These are phyloP conservation scores for Cisticola juncidis DNA, from an alignment of 2,113 vertebrate genomes.

Conservation along the genomic window DNA sequence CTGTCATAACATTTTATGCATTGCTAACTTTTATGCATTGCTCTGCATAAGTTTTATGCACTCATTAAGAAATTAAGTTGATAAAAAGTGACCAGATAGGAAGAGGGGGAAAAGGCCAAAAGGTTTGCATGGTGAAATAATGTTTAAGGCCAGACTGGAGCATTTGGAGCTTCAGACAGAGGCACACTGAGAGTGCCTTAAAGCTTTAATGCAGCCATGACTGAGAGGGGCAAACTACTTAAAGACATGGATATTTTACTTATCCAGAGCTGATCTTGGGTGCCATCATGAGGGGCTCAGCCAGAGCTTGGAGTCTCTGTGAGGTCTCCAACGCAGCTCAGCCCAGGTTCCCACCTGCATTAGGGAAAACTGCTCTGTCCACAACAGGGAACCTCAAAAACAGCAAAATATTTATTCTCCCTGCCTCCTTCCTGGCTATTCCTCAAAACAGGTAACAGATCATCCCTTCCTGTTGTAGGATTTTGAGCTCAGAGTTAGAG, in stretches of 20 bases:
- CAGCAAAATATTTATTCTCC: not conserved
- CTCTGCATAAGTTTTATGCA: conserved; percentile 56
- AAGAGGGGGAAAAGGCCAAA: not conserved
- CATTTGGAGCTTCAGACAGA: not conserved
- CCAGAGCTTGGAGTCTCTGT: not conserved
- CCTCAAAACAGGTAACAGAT: not conserved
- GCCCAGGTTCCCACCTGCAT: accelerated
- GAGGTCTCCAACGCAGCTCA: accelerated
- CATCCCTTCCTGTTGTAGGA: not conserved
- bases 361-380: not conserved
- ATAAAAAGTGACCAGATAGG: conserved; percentile 45
- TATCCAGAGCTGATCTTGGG: not conserved
- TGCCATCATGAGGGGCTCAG: accelerated
- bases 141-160: not conserved
- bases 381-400: not conserved
- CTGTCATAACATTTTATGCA: conserved; percentile 35
- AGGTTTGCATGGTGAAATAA: conserved; percentile 40
- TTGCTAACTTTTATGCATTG: conserved; percentile 51
- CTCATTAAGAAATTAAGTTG: conserved; percentile 60
- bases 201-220: not conserved
- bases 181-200: not conserved
- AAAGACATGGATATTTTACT: not conserved
- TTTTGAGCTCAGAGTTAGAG: not conserved
- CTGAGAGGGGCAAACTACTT: not conserved
- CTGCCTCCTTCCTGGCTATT: accelerated